Conservation (phyloP, 30 jellyfish, hydroid and myxozoan species). For the Catostylus mosaicus region DNA sequence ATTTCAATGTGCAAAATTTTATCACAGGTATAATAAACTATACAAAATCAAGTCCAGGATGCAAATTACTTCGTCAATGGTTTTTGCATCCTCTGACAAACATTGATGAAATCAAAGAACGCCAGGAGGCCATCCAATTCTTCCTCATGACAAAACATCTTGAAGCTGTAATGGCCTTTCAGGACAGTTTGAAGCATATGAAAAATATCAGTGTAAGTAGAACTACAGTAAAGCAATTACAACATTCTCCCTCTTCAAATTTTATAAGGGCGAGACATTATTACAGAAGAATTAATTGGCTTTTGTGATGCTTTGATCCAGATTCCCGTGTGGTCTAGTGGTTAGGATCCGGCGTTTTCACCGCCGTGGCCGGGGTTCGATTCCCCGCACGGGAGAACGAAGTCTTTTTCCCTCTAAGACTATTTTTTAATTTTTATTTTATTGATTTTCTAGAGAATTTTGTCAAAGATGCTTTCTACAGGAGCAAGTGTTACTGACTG, state of each 20-base stretch:
- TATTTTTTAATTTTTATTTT: too few relatives aligned
- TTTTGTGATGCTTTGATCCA: too few relatives aligned
- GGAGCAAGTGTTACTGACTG: constrained; percentile 83
- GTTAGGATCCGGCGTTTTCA: constrained; percentile 45
- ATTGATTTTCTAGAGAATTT: constrained; percentile 62
- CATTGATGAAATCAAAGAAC: constrained; percentile 59
- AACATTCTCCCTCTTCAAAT: too few relatives aligned
- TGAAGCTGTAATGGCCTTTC: constrained; percentile 83
- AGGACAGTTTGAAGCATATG: constrained; percentile 82
- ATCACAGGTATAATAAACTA: constrained; percentile 80
- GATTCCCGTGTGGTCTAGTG: constrained; percentile 46
- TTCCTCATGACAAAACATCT: constrained; percentile 66
- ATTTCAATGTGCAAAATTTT: background rate
- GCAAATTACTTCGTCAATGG: constrained; percentile 86
- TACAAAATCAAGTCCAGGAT: constrained; percentile 85
- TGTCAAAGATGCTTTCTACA: constrained; percentile 87
- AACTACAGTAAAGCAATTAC: too few relatives aligned
- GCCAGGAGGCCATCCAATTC: constrained; percentile 71
- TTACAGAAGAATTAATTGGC: too few relatives aligned
- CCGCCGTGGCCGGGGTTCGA: constrained; percentile 54
- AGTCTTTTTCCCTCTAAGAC: background rate
- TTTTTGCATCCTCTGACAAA: constrained; percentile 88
- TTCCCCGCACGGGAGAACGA: constrained; percentile 33
- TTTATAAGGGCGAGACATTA: too few relatives aligned
- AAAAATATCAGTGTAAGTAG: constrained; percentile 81